Evolutionary conservation across 2,797 vertebrate genomes (phyloP).

Genomic region (Scolopax rusticola): DNA sequence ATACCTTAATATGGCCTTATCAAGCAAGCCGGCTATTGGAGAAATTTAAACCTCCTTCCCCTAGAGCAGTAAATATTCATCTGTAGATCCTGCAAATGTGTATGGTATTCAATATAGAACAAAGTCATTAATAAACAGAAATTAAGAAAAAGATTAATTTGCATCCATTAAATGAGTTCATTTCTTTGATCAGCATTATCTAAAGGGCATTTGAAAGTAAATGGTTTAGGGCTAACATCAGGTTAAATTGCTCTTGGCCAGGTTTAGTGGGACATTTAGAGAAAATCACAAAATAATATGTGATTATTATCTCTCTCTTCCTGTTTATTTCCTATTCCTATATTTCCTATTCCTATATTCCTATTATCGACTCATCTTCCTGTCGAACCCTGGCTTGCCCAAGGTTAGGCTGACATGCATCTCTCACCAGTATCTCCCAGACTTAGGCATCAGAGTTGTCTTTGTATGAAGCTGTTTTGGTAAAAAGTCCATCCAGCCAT

Average conservation of each 20-base stretch:
- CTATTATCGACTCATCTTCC: not conserved
- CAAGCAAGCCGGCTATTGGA: not conserved
- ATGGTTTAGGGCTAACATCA: not conserved
- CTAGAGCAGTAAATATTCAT: not conserved
- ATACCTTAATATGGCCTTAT: not conserved
- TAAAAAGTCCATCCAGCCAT: not conserved
- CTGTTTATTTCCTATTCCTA: too few relatives aligned
- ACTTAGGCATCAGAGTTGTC: not conserved
- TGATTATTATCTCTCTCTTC: too few relatives aligned
- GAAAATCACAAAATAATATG: not conserved
- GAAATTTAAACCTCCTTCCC: not conserved
- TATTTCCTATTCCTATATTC: too few relatives aligned
- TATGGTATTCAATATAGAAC: not conserved
- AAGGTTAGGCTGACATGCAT: not conserved
- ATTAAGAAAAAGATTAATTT: not conserved
- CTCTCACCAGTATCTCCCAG: not conserved
- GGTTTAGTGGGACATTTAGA: not conserved
- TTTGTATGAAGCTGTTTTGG: not conserved
- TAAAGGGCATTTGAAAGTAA: not conserved
- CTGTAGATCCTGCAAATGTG: not conserved
- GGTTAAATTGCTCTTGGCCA: not conserved
- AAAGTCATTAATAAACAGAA: not conserved
- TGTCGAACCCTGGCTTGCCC: not conserved
- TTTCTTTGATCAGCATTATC: not conserved
- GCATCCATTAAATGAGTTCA: not conserved